These are phyloP conservation scores for Agrotis exclamationis DNA, from an alignment of 2,888 invertebrate genomes.

Conservation along the genomic window DNA sequence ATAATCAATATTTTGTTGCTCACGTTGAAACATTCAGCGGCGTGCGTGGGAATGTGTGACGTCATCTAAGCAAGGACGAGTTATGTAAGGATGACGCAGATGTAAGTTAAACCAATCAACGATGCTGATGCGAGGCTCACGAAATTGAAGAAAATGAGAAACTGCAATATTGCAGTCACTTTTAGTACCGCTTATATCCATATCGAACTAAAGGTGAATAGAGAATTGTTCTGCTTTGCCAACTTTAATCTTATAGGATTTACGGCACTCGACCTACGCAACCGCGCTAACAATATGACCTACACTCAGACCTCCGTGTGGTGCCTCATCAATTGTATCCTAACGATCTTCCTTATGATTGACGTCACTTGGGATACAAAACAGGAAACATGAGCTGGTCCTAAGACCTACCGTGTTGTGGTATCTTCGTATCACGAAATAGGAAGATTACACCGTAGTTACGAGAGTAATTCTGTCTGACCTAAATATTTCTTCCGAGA, in stretches of 20 bases:
- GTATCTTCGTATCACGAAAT: not conserved
- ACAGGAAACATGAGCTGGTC: conserved; percentile 16
- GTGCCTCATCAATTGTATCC: conserved; percentile 29
- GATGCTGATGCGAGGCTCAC: conserved; percentile 44
- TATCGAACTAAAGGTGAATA: not conserved
- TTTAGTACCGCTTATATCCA: not conserved
- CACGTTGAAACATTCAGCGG: conserved; percentile 48
- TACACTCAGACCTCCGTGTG: conserved; percentile 16
- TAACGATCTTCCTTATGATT: conserved; percentile 13
- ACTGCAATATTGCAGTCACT: conserved; percentile 2
- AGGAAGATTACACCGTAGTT: conserved; percentile 11
- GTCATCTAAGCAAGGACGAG: conserved; percentile 63
- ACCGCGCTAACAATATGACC: conserved; percentile 1
- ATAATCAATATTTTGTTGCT: conserved; percentile 53
- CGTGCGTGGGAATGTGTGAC: conserved; percentile 60
- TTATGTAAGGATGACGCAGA: conserved; percentile 66
- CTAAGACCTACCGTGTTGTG: conserved; percentile 12
- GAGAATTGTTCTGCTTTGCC: not conserved
- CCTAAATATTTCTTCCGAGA: conserved; percentile 35
- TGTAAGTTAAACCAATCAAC: conserved; percentile 35
- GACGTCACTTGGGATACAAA: conserved; percentile 15
- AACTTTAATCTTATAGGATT: conserved; percentile 22
- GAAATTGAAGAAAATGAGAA: conserved; percentile 28
- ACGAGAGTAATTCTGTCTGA: conserved; percentile 28
- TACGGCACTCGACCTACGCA: conserved; percentile 1